phyloP scores from a whole-genome alignment of 1,140 invertebrate species.

The Gryon sp. region DNA sequence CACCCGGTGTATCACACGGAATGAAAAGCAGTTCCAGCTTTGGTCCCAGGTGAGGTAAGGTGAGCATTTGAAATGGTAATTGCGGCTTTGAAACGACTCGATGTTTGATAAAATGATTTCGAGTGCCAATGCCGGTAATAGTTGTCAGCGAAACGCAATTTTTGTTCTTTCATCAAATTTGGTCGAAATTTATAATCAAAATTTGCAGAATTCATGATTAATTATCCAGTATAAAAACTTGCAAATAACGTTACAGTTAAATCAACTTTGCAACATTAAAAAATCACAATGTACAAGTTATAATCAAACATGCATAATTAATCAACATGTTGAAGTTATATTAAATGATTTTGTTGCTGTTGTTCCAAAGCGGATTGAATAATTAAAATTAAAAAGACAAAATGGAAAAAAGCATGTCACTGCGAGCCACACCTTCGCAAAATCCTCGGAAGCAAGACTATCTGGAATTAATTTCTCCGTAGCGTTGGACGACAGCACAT shows the following conservation, averaged over 20 bases:
- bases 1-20: conserved; percentile 75
- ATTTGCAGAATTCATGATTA: no score
- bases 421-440: conserved; percentile 52
- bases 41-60: conserved; percentile 72
- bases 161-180: no score
- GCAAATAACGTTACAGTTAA: not conserved
- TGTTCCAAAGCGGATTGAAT: no score
- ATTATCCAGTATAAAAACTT: no score
- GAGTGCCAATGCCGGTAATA: conserved; percentile 58
- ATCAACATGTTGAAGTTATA: no score
- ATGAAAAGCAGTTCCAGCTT: conserved; percentile 70
- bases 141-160: conserved; percentile 34
- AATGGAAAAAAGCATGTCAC: conserved; percentile 25
- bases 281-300: no score
- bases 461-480: conserved; percentile 63
- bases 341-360: no score
- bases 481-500: conserved; percentile 68
- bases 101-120: conserved; percentile 74
- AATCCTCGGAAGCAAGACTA: conserved; percentile 62
- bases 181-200: no score
- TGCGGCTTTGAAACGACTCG: conserved; percentile 69
- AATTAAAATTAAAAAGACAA: conserved; percentile 17
- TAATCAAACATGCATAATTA: no score
- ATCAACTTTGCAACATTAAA: no score
- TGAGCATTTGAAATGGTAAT: conserved; percentile 79